Evolutionary conservation across 2,797 vertebrate species (phyloP).

Genomic region (Steatocranus sp.): DNA sequence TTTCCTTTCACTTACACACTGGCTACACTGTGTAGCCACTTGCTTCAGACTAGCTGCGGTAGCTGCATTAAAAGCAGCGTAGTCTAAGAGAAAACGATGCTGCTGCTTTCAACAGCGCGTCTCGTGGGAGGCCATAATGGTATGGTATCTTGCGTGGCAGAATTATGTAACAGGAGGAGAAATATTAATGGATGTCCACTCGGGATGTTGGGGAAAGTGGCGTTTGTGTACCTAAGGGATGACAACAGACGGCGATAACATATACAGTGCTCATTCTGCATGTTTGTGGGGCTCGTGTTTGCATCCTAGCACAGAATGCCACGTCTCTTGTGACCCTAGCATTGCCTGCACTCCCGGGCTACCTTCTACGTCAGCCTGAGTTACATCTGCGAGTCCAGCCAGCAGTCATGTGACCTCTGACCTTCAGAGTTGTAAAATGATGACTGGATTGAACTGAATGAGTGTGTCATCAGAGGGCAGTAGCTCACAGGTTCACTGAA

Average conservation of each 20-base stretch:
- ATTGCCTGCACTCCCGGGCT: neutral
- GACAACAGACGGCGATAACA: neutral
- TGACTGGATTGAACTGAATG: neutral
- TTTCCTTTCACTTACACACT: neutral
- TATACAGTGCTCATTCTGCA: neutral
- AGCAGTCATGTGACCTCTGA: slow-evolving; percentile 8
- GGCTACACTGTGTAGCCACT: neutral
- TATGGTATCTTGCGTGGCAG: slow-evolving; percentile 48
- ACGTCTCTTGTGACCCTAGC: neutral
- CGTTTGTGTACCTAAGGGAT: neutral
- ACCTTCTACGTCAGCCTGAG: slow-evolving; percentile 8
- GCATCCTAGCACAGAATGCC: neutral
- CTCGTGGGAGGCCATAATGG: slow-evolving; percentile 38
- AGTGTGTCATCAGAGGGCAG: neutral
- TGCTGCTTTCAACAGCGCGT: slow-evolving; percentile 3
- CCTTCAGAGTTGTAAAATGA: neutral
- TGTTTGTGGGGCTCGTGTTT: neutral
- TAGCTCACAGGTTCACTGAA: neutral
- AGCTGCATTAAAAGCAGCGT: neutral
- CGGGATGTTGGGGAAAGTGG: slow-evolving; percentile 32
- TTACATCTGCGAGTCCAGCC: neutral
- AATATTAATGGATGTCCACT: slow-evolving; percentile 66
- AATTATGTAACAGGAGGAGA: slow-evolving; percentile 62
- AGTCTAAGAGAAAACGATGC: neutral
- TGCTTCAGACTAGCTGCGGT: neutral